A percentile compares a stretch with the other conserved stretches of the same genome.
phyloP scores from a whole-genome alignment of 2,113 vertebrate species.

The Chlamydotis undulata region DNA sequence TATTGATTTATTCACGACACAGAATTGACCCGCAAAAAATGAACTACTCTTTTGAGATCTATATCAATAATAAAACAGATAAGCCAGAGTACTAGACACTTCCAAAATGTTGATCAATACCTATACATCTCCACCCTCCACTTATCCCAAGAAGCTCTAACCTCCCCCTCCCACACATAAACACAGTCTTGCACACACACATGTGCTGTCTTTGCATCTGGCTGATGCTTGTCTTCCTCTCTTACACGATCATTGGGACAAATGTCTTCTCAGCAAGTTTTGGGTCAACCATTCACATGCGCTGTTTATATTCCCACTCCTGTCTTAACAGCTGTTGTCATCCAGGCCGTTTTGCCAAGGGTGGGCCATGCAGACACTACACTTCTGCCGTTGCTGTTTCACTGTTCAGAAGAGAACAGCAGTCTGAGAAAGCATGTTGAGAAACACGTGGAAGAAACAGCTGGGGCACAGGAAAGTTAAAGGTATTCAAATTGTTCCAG shows the following conservation, averaged over 20 bases:
- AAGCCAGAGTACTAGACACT: neutral
- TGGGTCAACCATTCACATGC: neutral
- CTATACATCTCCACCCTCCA: neutral
- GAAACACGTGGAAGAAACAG: neutral
- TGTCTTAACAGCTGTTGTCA: neutral
- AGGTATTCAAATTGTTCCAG: neutral
- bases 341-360: neutral
- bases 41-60: neutral
- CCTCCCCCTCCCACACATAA: neutral
- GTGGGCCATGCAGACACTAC: neutral
- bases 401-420: neutral
- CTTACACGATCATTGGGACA: neutral
- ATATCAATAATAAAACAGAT: fast-evolving
- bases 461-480: neutral
- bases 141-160: neutral
- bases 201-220: neutral
- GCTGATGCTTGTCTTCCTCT: neutral
- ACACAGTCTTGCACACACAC: neutral
- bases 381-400: neutral
- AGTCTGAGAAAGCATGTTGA: neutral
- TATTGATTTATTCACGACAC: neutral
- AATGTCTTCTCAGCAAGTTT: neutral
- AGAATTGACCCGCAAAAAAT: neutral
- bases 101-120: neutral
- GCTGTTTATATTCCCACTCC: neutral